Conservation (phyloP, 2,113 vertebrate genomes). For the Prunella fulvescens region DNA sequence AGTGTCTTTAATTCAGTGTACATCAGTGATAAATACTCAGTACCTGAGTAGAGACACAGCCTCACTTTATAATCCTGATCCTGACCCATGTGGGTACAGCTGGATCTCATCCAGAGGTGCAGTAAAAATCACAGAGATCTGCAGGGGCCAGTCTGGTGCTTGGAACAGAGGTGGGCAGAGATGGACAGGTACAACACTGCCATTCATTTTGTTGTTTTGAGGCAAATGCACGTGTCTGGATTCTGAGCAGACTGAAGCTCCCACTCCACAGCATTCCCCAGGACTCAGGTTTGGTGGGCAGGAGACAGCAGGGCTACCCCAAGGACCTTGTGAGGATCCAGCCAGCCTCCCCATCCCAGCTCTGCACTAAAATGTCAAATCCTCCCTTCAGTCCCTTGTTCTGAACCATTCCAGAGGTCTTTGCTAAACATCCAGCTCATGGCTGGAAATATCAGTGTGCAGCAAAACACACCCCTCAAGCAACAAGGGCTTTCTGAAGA, state of each 20-base stretch:
- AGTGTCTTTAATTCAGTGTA: not conserved
- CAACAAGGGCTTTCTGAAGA: not conserved
- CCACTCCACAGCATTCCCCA: not conserved
- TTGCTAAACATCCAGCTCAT: not conserved
- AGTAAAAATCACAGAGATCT: not conserved
- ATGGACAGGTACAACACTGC: not conserved
- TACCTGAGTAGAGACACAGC: not conserved
- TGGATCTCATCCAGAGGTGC: not conserved
- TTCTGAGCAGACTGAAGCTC: not conserved
- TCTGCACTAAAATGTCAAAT: not conserved
- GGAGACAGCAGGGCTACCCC: not conserved
- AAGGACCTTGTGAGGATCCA: not conserved
- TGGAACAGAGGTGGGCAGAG: not conserved
- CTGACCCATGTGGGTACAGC: not conserved
- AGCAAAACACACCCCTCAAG: not conserved
- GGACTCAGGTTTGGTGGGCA: not conserved
- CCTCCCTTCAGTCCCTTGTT: not conserved
- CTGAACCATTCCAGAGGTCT: not conserved
- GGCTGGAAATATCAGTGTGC: not conserved
- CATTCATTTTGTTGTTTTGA: not conserved
- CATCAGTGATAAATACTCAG: not conserved
- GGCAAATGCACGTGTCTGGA: not conserved
- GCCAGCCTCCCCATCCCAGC: not conserved
- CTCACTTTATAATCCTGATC: not conserved
- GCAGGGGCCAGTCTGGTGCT: not conserved